Base-by-base conservation (phyloP, 2,888 invertebrate genomes). In the Polymixis lichenea region DNA sequence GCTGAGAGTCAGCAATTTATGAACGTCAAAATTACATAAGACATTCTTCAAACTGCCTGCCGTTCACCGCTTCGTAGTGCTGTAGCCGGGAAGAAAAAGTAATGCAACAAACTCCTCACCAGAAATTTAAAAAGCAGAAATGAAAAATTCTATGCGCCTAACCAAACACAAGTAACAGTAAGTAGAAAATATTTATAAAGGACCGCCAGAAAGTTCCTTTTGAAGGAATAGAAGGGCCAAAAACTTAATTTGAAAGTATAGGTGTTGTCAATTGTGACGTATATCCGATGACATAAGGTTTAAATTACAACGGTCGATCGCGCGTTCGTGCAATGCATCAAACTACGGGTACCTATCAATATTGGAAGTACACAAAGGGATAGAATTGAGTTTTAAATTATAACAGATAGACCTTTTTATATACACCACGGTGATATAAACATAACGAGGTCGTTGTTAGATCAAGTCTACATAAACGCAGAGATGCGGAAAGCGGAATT, bases 381-480 rank as follows among this genome's bases (percentile, higher is more conserved):
- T 49, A 22, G 28, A 53, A 77, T 80, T 62, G 75, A 81, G 67
- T 71, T 62, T 69, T 78, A 70, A 79, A 82, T 72, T 67, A 70
- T 53, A 43, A 65, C 58, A 66, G 11, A 49, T 49, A 51, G 49
- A 56, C 67, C 58, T 69, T 72, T 70, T 72, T 77, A 77, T 72
- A n/a, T 60, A 19, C 38, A 32, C 22, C 7, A 62, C 38, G 75
- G 72, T 68, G 58, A 75, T 82, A 55, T 62, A 62, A 49, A 64
- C 72, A 67, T 70, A 75, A 82, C 62, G 82, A 72, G 69, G 53
- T 66, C 64, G 25, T 70, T 70, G 28, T 49, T 19, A 75, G 55
- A 56, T 25, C 0, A 49, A 70, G 46, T 55, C 55, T 28, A 70
- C n/a, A 58, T 60, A 55, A n/a, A 80, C 22, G 62, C n/a, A 43